Evolutionary conservation across 2,888 invertebrate species (phyloP).

Genomic region (Panorpa germanica): DNA sequence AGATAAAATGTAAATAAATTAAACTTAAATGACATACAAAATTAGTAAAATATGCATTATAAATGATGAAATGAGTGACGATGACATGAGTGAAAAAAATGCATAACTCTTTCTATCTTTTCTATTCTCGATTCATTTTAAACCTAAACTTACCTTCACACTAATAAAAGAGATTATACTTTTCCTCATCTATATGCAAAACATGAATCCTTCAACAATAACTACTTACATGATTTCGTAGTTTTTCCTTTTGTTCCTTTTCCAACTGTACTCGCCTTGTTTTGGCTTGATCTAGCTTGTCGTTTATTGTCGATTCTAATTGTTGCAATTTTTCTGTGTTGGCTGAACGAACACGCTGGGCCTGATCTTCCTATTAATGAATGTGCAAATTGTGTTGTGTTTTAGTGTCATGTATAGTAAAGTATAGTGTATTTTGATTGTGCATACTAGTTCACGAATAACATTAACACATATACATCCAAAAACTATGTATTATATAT

Average conservation of each 20-base stretch:
- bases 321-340: constrained; percentile 47
- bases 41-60: no score
- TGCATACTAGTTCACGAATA: no score
- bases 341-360: constrained; percentile 45
- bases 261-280: constrained; percentile 55
- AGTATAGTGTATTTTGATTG: no score
- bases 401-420: no score
- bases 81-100: constrained; percentile 9
- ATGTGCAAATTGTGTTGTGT: no score
- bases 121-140: no score
- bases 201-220: no score
- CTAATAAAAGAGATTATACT: no score
- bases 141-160: no score
- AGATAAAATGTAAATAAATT: constrained; percentile 8
- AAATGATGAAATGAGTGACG: constrained; percentile 13
- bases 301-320: constrained; percentile 48
- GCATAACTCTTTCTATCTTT: background rate
- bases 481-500: no score
- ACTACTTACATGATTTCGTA: constrained; percentile 53
- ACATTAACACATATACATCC: no score
- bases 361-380: constrained; percentile 71
- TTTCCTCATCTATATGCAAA: no score
- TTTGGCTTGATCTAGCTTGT: constrained; percentile 45
- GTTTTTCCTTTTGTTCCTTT: constrained; percentile 57
- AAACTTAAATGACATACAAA: constrained; percentile 7